phyloP scores from a whole-genome alignment of 1,140 invertebrate genomes.

The Drosophila lacteicornis region DNA sequence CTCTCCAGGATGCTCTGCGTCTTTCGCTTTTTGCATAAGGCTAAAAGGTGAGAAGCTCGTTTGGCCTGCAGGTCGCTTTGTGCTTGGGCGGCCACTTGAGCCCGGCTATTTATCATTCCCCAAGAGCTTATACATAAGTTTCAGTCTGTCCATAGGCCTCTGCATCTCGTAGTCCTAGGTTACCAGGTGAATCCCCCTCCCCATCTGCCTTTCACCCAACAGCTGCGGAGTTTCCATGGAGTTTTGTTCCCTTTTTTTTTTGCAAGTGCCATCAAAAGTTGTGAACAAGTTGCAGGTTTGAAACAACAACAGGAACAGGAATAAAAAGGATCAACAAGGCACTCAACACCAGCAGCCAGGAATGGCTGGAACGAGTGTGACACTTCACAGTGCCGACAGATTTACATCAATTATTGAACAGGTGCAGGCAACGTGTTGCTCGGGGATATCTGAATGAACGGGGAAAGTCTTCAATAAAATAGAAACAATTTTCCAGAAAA shows the following conservation, averaged over 20 bases:
- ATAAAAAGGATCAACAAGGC: conserved; percentile 67
- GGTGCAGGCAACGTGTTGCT: conserved; percentile 50
- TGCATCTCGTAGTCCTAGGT: conserved; percentile 35
- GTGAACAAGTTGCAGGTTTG: conserved; percentile 67
- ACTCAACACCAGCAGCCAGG: conserved; percentile 48
- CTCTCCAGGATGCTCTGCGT: conserved; percentile 7
- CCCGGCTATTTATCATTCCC: conserved; percentile 77
- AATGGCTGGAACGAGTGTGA: conserved; percentile 56
- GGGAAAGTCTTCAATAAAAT: not conserved
- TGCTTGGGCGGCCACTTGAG: conserved; percentile 42
- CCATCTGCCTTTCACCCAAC: conserved; percentile 2
- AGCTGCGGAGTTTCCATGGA: conserved; percentile 61
- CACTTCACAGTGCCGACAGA: conserved; percentile 68
- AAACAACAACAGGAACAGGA: conserved; percentile 40
- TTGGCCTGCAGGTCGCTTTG: conserved; percentile 46
- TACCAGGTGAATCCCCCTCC: conserved; percentile 3
- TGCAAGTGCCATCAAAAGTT: conserved; percentile 56
- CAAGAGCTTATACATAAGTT: conserved; percentile 58
- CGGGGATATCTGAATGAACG: not conserved
- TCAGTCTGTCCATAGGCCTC: conserved; percentile 33
- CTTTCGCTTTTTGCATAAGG: conserved; percentile 34
- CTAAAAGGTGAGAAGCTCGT: conserved; percentile 58
- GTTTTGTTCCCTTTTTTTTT: conserved; percentile 27
- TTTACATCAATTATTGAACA: conserved; percentile 77
- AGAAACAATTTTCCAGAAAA: no score